Base-by-base conservation (phyloP, 2,888 invertebrate genomes). In the Tinea pellionella region DNA sequence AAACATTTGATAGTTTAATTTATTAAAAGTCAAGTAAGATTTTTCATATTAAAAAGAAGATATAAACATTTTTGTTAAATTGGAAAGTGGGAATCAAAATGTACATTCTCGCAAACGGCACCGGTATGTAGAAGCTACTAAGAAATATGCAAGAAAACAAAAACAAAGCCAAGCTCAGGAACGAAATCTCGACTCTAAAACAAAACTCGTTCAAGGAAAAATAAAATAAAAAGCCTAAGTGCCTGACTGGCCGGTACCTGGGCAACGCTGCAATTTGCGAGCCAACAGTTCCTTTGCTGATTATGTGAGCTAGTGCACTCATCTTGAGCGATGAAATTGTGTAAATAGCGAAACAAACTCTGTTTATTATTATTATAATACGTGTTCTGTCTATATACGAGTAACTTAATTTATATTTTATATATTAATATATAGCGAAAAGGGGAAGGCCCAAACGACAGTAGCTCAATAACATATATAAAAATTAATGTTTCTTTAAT, bases 61-160 rank as follows among this genome's bases (percentile, higher is more conserved):
- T 37, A 37, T 2, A 37, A 37, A 9, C 37, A 47, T 47, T 15
- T 42, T 47, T 47, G 13, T 47, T 47, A 47, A 47, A 47, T 2
- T 13, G 47, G 47, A 47, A 47, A 47, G 47, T 16, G 47, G 16
- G 13, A 47, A 16, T 24, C 30, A n/a, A 57, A 32, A 57, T n/a
- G n/a, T 32, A 57, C 57, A 57, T 32, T 57, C 24, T 29, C 19
- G 32, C 57, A 57, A 32, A 57, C 57, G n/a, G 29, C 57, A 57
- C 57, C 29, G 57, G 57, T 57, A 57, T 57, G 57, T 57, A 57
- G 57, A 57, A 29, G 57, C 57, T 61, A 61, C 60, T 62, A 62
- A 62, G 61, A 64, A 65, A 63, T 65, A 65, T 62, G 64, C 66
- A 64, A 63, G 60, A 61, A 62, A 60, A 61, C 60, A 60, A 65